Evolutionary conservation across 2,113 vertebrate species (phyloP).

Genomic region (Canis aureus): DNA sequence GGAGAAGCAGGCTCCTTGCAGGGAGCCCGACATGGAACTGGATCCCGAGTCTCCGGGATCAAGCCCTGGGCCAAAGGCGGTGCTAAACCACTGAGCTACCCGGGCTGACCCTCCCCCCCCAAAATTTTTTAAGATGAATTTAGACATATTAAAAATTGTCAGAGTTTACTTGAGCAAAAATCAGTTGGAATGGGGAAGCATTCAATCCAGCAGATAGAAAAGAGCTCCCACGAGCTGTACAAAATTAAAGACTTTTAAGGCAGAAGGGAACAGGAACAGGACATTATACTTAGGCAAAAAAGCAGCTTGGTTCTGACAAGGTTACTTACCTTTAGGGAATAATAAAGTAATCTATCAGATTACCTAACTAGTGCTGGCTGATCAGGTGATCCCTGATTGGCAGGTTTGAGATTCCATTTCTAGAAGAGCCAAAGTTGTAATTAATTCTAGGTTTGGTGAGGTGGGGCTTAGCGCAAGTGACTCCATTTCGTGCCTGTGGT

Average conservation of each 20-base stretch:
- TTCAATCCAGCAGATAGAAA: neutral
- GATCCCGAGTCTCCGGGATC: too few species aligned
- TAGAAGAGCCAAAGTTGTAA: neutral
- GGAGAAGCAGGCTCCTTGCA: too few species aligned
- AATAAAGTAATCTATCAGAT: neutral
- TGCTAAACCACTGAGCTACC: too few species aligned
- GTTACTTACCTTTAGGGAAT: neutral
- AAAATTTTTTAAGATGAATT: neutral
- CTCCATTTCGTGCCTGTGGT: neutral
- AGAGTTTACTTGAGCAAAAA: neutral
- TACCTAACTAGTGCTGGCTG: neutral
- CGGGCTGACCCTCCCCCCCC: too few species aligned
- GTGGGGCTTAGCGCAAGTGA: neutral
- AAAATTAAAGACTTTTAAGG: neutral
- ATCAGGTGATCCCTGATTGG: neutral
- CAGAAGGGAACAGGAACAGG: neutral
- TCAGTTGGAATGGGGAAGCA: neutral
- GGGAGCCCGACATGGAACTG: too few species aligned
- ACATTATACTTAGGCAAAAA: neutral
- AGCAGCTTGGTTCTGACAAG: neutral
- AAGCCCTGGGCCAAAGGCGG: too few species aligned
- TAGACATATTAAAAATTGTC: neutral
- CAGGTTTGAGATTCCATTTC: neutral
- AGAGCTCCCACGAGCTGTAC: neutral
- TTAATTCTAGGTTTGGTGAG: neutral